phyloP scores from a whole-genome alignment of 2,113 vertebrate genomes.

The Cricetomys ansorgei region DNA sequence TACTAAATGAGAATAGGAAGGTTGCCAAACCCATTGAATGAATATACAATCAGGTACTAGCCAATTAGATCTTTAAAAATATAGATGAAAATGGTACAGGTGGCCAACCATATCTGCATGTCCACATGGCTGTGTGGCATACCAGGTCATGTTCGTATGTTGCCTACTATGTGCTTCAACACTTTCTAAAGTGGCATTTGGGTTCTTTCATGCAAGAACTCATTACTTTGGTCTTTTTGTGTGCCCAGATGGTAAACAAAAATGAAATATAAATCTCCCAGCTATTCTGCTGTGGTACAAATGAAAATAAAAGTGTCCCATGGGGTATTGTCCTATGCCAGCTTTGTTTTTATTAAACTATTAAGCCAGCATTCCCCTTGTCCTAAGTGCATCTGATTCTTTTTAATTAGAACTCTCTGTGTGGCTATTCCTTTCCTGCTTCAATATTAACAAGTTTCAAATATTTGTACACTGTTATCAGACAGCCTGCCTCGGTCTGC shows the following conservation, averaged over 20 bases:
- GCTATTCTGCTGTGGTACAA: constrained; percentile 12
- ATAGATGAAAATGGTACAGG: neutral
- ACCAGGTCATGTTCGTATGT: neutral
- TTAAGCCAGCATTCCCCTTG: constrained; percentile 53
- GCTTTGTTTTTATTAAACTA: constrained; percentile 54
- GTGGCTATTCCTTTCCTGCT: constrained; percentile 57
- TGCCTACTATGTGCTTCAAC: neutral
- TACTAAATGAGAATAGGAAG: neutral
- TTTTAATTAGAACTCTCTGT: constrained; percentile 73
- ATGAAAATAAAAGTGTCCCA: constrained; percentile 11
- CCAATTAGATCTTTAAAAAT: neutral
- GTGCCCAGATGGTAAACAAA: constrained; percentile 26
- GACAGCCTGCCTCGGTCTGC: neutral
- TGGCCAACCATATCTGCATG: neutral
- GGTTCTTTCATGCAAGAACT: neutral
- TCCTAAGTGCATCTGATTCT: constrained; percentile 74
- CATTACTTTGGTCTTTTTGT: neutral
- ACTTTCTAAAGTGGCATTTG: constrained; percentile 14
- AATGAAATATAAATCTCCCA: neutral
- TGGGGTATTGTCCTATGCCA: constrained; percentile 21
- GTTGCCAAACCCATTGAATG: neutral
- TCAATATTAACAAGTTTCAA: constrained; percentile 73
- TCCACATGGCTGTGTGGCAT: neutral
- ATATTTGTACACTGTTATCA: constrained; percentile 72
- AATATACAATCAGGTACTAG: neutral